phyloP scores from a whole-genome alignment of 2,888 invertebrate genomes.

The Vanessa cardui region DNA sequence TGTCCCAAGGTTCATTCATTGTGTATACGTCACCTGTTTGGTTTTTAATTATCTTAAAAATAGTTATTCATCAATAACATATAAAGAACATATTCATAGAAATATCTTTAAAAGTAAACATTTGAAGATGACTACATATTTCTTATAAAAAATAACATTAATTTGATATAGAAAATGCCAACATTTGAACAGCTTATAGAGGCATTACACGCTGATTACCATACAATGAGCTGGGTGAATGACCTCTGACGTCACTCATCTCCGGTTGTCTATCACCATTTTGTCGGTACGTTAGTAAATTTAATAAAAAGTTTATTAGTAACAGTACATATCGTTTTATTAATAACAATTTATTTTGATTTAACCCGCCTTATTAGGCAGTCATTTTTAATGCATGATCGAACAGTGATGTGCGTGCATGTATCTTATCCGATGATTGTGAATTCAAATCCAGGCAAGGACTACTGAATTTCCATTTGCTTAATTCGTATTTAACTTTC shows the following conservation, averaged over 20 bases:
- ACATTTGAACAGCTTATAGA: conserved; percentile 28
- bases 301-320: conserved; percentile 1
- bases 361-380: too few species aligned
- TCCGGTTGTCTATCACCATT: conserved; percentile 28
- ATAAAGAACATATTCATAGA: too few species aligned
- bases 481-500: too few species aligned
- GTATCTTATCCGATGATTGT: too few species aligned
- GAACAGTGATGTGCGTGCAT: too few species aligned
- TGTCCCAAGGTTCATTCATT: too few species aligned
- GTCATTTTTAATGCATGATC: too few species aligned
- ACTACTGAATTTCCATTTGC: too few species aligned
- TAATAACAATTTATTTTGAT: too few species aligned
- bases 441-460: too few species aligned
- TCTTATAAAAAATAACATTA: neutral
- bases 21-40: too few species aligned
- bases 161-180: neutral
- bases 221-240: conserved; percentile 48
- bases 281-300: neutral
- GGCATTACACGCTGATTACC: conserved; percentile 40
- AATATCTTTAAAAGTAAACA: neutral
- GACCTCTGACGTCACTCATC: conserved; percentile 46
- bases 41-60: neutral
- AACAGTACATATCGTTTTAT: neutral
- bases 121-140: neutral
- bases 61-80: too few species aligned